phyloP scores from a whole-genome alignment of 2,113 vertebrate genomes.

The Stigmatopora nigra region DNA sequence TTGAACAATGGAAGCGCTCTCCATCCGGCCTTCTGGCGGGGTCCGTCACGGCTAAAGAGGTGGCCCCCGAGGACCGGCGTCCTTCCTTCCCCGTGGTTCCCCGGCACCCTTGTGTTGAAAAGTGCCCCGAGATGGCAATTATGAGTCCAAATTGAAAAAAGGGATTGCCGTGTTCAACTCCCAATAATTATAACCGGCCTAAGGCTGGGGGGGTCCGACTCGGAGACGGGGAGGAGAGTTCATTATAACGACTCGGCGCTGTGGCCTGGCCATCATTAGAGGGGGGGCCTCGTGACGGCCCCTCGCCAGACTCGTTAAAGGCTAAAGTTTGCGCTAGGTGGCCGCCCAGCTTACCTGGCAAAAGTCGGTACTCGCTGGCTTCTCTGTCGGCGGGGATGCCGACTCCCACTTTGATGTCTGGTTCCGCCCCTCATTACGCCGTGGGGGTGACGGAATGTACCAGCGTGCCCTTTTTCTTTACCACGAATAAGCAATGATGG shows the following conservation, averaged over 20 bases:
- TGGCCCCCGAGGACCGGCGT: background rate
- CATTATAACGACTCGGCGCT: conserved; percentile 28
- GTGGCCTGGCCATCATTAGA: conserved; percentile 37
- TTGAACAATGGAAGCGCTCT: background rate
- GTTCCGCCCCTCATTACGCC: conserved; percentile 55
- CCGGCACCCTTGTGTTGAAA: background rate
- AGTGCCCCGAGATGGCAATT: conserved; percentile 4
- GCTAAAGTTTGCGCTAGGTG: conserved; percentile 22
- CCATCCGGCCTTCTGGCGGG: background rate
- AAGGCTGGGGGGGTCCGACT: background rate
- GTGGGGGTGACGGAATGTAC: conserved; percentile 52
- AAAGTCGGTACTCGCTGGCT: conserved; percentile 34
- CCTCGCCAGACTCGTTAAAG: conserved; percentile 48
- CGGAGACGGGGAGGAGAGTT: background rate
- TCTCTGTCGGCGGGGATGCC: conserved; percentile 52
- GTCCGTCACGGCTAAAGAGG: background rate
- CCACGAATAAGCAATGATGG: background rate
- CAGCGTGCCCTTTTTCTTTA: background rate
- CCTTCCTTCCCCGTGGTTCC: background rate
- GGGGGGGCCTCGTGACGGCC: conserved; percentile 44
- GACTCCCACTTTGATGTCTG: conserved; percentile 54
- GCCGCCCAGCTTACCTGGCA: conserved; percentile 51
- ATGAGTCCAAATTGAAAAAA: background rate
- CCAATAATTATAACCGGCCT: background rate
- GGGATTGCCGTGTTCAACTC: background rate